Conservation (phyloP, 2,888 invertebrate genomes). For the Ornithoptera alexandrae region DNA sequence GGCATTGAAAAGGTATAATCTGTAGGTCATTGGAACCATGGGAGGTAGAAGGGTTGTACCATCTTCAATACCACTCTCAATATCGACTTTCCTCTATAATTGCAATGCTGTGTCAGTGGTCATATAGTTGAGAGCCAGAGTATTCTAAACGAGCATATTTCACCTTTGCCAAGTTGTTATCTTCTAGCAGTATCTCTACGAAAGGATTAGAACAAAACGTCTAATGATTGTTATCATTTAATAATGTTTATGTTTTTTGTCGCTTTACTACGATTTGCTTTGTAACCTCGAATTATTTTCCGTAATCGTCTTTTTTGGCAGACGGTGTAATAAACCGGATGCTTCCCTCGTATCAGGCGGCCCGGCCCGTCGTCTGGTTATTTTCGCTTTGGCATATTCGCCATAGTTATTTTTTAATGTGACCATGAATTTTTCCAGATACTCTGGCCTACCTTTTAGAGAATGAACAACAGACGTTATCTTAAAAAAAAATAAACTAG, state of each 20-base stretch:
- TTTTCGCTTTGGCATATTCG: slow-evolving; percentile 3
- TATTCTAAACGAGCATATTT: no score
- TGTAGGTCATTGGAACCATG: no score
- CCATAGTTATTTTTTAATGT: background rate
- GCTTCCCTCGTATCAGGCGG: background rate
- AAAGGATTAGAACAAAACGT: no score
- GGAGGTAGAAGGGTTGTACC: no score
- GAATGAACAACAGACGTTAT: background rate
- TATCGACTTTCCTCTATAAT: no score
- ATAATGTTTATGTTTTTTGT: background rate
- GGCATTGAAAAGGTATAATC: no score
- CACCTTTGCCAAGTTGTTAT: no score
- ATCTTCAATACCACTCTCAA: no score
- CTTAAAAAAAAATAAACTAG: background rate
- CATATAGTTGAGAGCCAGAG: no score
- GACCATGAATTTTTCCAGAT: background rate
- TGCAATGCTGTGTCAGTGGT: no score
- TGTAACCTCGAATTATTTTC: background rate
- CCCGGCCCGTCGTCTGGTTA: background rate
- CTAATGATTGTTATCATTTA: background rate
- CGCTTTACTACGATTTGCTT: background rate
- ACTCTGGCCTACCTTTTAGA: background rate
- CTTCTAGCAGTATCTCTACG: no score
- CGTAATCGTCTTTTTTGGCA: background rate
- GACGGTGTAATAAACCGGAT: background rate